Conservation (phyloP, 2,797 vertebrate genomes). For the Sparidentex hasta region DNA sequence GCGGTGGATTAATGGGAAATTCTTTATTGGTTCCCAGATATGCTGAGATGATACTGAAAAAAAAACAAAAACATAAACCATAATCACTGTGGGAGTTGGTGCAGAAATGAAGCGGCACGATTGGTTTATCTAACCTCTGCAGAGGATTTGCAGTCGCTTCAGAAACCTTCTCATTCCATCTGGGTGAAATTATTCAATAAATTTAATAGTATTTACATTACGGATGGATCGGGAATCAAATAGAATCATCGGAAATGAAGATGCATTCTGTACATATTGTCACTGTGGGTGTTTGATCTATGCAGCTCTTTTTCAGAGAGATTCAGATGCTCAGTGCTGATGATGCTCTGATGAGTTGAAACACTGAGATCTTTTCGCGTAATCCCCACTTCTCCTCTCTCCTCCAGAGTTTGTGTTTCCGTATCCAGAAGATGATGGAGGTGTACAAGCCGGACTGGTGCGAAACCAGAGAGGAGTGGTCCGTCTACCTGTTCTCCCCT, state of each 20-base stretch:
- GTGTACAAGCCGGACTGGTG: conserved; percentile 97
- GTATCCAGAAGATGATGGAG: conserved; percentile 97
- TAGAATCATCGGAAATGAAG: neutral
- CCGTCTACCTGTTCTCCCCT: conserved; percentile 96
- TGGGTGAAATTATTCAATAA: neutral
- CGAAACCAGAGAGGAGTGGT: conserved; percentile 94
- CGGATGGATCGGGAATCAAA: neutral
- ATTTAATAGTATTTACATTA: neutral
- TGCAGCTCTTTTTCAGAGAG: neutral
- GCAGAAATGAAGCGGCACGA: neutral
- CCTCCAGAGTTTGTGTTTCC: conserved; percentile 92
- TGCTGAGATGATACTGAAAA: neutral
- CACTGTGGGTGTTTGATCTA: neutral
- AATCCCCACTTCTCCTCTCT: neutral
- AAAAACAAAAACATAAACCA: conserved; percentile 8
- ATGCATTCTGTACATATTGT: too few species aligned
- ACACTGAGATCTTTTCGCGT: neutral
- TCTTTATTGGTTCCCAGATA: conserved; percentile 2
- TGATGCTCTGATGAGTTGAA: neutral
- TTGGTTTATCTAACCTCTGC: conserved; percentile 18
- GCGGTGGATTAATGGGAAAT: neutral
- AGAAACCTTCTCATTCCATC: neutral
- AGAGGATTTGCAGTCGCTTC: conserved; percentile 6
- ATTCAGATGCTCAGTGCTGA: neutral
- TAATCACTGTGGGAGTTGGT: neutral